phyloP scores from a whole-genome alignment of 2,797 vertebrate genomes.

The Pseudopleuronectes americanus region DNA sequence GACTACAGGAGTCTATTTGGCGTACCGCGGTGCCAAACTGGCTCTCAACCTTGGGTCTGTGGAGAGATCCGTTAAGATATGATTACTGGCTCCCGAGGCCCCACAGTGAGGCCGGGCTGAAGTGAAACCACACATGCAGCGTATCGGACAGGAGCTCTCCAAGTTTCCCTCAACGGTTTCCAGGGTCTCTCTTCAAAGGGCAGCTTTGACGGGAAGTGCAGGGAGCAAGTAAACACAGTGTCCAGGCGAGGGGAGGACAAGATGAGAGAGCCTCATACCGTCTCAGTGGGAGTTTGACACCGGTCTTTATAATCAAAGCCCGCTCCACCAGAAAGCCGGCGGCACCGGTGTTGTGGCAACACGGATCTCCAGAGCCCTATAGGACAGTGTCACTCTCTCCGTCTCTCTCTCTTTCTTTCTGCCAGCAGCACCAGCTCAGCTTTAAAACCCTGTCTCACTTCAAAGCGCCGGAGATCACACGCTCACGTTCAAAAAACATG shows the following conservation, averaged over 20 bases:
- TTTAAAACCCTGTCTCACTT: conserved; percentile 62
- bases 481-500: conserved; percentile 65
- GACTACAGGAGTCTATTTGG: conserved; percentile 55
- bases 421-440: conserved; percentile 47
- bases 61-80: conserved; percentile 67
- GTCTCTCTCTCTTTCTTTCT: background rate
- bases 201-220: conserved; percentile 39
- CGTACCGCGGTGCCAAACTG: conserved; percentile 64
- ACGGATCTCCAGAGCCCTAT: conserved; percentile 32
- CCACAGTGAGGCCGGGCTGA: conserved; percentile 47
- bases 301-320: conserved; percentile 57
- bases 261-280: conserved; percentile 26
- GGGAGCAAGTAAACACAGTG: conserved; percentile 26
- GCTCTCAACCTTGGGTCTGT: conserved; percentile 61
- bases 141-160: conserved; percentile 41
- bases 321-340: conserved; percentile 21
- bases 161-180: conserved; percentile 36
- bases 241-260: conserved; percentile 22
- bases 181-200: conserved; percentile 43
- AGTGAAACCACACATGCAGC: conserved; percentile 62
- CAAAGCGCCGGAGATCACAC: conserved; percentile 72
- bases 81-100: conserved; percentile 55
- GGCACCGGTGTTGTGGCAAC: conserved; percentile 66
- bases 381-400: conserved; percentile 35
- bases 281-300: conserved; percentile 46